phyloP scores from a whole-genome alignment of 1,140 invertebrate species.

The Dreissena polymorpha region DNA sequence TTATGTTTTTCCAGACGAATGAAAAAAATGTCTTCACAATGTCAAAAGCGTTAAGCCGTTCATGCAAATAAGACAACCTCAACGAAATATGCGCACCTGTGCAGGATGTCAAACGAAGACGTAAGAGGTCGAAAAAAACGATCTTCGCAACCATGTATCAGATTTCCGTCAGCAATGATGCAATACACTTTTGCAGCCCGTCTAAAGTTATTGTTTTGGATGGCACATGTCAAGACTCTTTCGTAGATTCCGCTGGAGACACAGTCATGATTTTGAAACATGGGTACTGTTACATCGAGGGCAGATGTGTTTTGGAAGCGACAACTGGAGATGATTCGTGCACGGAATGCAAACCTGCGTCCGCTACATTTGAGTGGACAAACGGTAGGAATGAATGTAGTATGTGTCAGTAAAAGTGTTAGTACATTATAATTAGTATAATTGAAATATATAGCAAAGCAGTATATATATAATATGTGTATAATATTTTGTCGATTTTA shows the following conservation, averaged over 20 bases:
- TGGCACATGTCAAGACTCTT: constrained; percentile 11
- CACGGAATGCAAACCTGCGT: background rate
- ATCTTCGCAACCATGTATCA: background rate
- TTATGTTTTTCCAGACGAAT: background rate
- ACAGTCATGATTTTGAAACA: constrained; percentile 12
- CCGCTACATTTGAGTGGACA: background rate
- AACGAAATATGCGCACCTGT: constrained; percentile 24
- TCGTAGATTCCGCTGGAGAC: background rate
- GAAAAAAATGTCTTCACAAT: background rate
- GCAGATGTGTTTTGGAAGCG: background rate
- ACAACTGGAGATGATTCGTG: background rate
- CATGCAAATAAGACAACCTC: constrained; percentile 3
- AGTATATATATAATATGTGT: too few species aligned
- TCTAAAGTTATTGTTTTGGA: constrained; percentile 14
- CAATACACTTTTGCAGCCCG: background rate
- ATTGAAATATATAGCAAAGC: too few species aligned
- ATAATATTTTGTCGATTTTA: too few species aligned
- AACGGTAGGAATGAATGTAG: too few species aligned
- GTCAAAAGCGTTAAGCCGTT: background rate
- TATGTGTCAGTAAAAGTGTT: too few species aligned
- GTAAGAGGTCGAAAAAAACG: background rate
- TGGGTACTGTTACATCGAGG: constrained; percentile 1
- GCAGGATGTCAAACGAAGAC: background rate
- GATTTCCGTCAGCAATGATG: constrained; percentile 31
- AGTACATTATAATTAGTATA: too few species aligned